Base-by-base conservation (phyloP, 2,113 vertebrate genomes). In the Procapra przewalskii region DNA sequence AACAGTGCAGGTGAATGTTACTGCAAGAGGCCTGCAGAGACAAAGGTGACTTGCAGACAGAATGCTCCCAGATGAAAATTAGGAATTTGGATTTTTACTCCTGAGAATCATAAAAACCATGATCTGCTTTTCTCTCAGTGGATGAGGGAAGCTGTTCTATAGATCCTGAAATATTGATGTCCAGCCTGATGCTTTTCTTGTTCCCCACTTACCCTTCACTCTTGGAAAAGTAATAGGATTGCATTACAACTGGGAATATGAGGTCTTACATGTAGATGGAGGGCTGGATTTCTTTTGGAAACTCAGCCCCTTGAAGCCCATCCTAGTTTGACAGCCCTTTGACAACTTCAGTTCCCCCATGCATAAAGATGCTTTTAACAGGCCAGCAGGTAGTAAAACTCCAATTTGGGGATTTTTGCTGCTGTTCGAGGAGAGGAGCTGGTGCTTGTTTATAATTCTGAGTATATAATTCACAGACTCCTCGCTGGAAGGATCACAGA, bases 271-370 rank as follows among this genome's bases (percentile, higher is more conserved):
- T 80, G 19, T 54, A 67, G 85, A 88, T 48, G 21, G 50, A 6
- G 79, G 64, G n/a, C 75, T 54, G 45, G 25, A 50, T 92, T 96
- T 94, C 57, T 88, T 97, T 85, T 55, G n/a, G 92, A 84, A 75
- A 17, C 23, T 31, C 17, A 62, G 7, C 81, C 80, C 48, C 75
- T 83, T 85, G 80, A 89, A 59, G 21, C 8, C n/a, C 36, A 48
- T 52, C 54, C 81, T 83, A 29, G 40, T 91, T 90, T 91, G 89
- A n/a, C 16, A 52, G 33, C 15, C 50, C 14, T 93, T 95, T 86
- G 27, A 19, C 21, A 50, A 25, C 43, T 95, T 83, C 82, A 71
- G 43, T 87, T 87, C 31, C 45, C 2, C 2, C 21, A 14, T 57
- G 11, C 8, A 31, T 27, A 40, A 86, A 3, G 52, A 13, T 77